Conservation (phyloP, 2,888 invertebrate genomes). For the Conchocele bisecta region DNA sequence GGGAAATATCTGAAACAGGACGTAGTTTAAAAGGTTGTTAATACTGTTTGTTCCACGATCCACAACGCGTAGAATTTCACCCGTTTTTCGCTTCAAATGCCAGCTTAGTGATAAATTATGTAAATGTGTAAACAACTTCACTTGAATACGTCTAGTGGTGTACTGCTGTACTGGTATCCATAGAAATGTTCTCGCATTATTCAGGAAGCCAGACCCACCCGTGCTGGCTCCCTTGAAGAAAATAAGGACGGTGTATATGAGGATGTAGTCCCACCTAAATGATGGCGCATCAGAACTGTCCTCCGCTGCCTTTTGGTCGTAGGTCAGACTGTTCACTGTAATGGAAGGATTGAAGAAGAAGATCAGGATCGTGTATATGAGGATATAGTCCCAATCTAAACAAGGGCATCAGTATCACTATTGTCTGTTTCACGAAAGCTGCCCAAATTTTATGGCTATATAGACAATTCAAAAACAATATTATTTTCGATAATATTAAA, state of each 20-base stretch:
- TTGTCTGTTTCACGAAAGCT: too few relatives aligned
- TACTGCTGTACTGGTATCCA: constrained; percentile 99
- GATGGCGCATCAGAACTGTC: constrained; percentile 12
- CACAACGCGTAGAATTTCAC: constrained; percentile 97
- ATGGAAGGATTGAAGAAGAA: constrained; percentile 88
- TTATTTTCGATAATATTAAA: too few relatives aligned
- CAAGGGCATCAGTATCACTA: too few relatives aligned
- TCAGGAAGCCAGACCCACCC: constrained; percentile 89
- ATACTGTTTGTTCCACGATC: constrained; percentile 98
- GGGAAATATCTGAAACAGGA: constrained; percentile 96
- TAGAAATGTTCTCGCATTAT: constrained; percentile 94
- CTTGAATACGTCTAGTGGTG: constrained; percentile 95
- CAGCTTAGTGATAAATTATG: constrained; percentile 95
- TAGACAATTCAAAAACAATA: too few relatives aligned
- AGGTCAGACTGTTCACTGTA: constrained; percentile 91
- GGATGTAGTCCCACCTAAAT: constrained; percentile 95
- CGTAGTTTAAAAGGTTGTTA: constrained; percentile 89
- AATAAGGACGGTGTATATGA: constrained; percentile 93
- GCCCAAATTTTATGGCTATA: too few relatives aligned
- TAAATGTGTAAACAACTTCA: constrained; percentile 93
- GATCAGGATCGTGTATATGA: constrained; percentile 93
- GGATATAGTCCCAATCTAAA: constrained; percentile 95
- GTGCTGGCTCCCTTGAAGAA: constrained; percentile 96
- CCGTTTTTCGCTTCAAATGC: constrained; percentile 97
- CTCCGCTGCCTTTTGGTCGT: constrained; percentile 17